Evolutionary conservation across 2,797 vertebrate species (phyloP).

Genomic region (Amniataba percoides): DNA sequence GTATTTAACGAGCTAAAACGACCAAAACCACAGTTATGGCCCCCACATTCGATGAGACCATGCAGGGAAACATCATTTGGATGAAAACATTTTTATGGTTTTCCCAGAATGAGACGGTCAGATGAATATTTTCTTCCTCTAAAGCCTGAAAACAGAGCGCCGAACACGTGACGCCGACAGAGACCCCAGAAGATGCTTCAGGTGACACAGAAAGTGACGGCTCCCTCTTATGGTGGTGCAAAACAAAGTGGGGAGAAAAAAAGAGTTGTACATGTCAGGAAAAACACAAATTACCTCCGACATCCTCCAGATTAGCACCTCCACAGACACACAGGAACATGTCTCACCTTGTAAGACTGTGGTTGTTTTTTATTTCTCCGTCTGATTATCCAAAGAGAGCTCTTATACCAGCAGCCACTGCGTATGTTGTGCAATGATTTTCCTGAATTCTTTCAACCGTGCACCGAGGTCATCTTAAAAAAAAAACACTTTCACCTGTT

Average conservation of each 20-base stretch:
- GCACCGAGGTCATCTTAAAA: background rate
- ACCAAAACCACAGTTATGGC: background rate
- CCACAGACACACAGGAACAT: slow-evolving; percentile 38
- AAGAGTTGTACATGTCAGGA: background rate
- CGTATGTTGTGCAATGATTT: background rate
- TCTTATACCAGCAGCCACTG: slow-evolving; percentile 20
- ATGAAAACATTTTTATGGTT: background rate
- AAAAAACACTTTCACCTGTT: background rate
- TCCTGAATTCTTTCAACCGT: background rate
- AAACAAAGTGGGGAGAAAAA: background rate
- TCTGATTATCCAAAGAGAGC: slow-evolving; percentile 7
- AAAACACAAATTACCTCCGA: background rate
- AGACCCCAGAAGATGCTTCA: background rate
- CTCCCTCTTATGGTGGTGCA: background rate
- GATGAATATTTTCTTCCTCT: background rate
- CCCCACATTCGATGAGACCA: background rate
- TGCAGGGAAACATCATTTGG: background rate
- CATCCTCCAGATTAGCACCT: slow-evolving; percentile 30
- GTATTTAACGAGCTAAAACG: background rate
- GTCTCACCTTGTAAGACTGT: slow-evolving; percentile 42
- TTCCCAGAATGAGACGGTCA: background rate
- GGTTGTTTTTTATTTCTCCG: slow-evolving; percentile 26
- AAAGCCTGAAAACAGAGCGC: background rate
- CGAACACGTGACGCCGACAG: background rate
- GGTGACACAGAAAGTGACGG: background rate